Conservation (phyloP, 2,113 vertebrate species). For the Pseudopodoces humilis region DNA sequence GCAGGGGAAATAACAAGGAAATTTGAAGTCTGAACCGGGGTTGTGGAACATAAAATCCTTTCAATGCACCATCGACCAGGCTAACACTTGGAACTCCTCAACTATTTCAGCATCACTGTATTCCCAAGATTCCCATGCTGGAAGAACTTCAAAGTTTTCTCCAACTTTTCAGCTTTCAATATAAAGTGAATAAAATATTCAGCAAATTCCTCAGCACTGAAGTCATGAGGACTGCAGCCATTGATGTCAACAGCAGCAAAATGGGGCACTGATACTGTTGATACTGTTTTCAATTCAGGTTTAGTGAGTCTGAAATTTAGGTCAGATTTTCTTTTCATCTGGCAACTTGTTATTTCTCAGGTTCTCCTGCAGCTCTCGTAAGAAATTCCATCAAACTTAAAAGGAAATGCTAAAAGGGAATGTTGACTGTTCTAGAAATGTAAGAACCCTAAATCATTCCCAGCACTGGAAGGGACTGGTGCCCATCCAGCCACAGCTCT, state of each 20-base stretch:
- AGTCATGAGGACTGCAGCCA: background rate
- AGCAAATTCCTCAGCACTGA: slow-evolving; percentile 1
- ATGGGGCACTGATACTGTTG: background rate
- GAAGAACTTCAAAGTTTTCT: background rate
- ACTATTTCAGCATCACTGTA: background rate
- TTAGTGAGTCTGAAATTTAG: background rate
- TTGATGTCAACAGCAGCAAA: slow-evolving; percentile 8
- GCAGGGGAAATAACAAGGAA: background rate
- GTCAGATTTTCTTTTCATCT: slow-evolving; percentile 24
- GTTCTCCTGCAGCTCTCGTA: background rate
- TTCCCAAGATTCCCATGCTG: background rate
- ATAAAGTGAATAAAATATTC: slow-evolving; percentile 1
- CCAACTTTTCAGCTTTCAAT: background rate
- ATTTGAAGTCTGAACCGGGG: background rate
- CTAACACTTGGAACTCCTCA: background rate
- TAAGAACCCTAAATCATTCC: background rate
- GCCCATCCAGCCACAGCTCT: background rate
- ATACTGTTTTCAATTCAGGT: background rate
- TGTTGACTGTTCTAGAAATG: background rate
- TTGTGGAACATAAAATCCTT: background rate
- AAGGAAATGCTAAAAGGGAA: background rate
- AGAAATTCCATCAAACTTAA: background rate
- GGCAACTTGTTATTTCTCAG: background rate
- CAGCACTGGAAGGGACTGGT: background rate
- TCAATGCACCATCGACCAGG: background rate